Evolutionary conservation across 2,797 vertebrate species (phyloP).

Genomic region (Microctenopoma lineatum): DNA sequence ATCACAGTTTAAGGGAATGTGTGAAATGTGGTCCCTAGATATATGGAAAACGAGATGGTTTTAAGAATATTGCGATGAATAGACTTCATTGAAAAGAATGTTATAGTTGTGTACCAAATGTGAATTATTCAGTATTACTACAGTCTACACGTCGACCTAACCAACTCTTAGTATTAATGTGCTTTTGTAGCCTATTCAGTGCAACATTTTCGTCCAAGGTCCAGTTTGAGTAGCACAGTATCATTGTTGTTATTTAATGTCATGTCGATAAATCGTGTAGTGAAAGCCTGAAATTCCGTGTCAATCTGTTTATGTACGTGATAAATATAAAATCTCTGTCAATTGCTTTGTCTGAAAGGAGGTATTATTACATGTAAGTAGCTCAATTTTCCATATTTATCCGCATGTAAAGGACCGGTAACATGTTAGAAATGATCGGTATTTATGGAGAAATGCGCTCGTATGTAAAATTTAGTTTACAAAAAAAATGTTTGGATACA

Average conservation of each 20-base stretch:
- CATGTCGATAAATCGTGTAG: slow-evolving; percentile 99
- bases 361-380: slow-evolving; percentile 97
- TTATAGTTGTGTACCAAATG: slow-evolving; percentile 99
- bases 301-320: slow-evolving; percentile 99
- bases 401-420: slow-evolving; percentile 99
- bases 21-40: slow-evolving; percentile 97
- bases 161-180: slow-evolving; percentile 99
- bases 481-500: slow-evolving; percentile 99
- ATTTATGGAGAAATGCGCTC: slow-evolving; percentile 99
- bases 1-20: slow-evolving; percentile 94
- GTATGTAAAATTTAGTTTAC: slow-evolving; percentile 99
- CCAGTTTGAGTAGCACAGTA: slow-evolving; percentile 99
- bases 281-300: slow-evolving; percentile 99
- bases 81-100: slow-evolving; percentile 98
- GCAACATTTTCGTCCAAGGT: slow-evolving; percentile 99
- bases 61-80: slow-evolving; percentile 92
- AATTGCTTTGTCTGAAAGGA: slow-evolving; percentile 96
- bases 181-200: slow-evolving; percentile 98
- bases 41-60: slow-evolving; percentile 90
- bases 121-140: slow-evolving; percentile 99
- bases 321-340: slow-evolving; percentile 95
- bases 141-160: slow-evolving; percentile 99
- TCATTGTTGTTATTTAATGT: slow-evolving; percentile 99
- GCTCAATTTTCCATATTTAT: slow-evolving; percentile 99
- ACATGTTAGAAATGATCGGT: slow-evolving; percentile 99